Evolutionary conservation across 2,113 vertebrate species (phyloP).

Genomic region (Ceratotherium simum): DNA sequence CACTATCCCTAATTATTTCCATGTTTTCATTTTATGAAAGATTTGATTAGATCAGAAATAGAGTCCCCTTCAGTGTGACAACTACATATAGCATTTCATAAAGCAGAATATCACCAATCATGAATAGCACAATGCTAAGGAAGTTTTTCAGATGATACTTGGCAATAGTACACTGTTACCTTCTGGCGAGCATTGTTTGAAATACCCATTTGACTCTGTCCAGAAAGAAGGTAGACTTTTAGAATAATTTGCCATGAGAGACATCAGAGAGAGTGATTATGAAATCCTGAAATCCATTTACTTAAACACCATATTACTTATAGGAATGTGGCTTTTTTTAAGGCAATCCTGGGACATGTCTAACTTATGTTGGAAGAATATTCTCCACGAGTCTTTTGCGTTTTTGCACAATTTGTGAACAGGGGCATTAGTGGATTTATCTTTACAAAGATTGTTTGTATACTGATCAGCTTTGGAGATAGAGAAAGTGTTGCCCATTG

Average conservation of each 20-base stretch:
- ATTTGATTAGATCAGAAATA: constrained; percentile 76
- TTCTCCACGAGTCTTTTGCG: background rate
- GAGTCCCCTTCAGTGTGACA: constrained; percentile 70
- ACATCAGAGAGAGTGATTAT: background rate
- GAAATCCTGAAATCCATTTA: background rate
- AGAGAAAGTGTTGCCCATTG: background rate
- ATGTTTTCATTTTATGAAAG: constrained; percentile 69
- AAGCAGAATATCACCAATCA: background rate
- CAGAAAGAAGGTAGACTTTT: background rate
- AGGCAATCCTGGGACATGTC: background rate
- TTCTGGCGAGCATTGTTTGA: background rate
- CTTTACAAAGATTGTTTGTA: background rate
- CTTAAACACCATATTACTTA: background rate
- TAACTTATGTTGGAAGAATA: background rate
- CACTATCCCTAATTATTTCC: constrained; percentile 73
- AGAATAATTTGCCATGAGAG: background rate
- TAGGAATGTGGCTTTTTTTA: background rate
- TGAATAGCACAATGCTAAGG: background rate
- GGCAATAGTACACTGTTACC: constrained; percentile 5
- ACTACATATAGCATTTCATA: constrained; percentile 22
- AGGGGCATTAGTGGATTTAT: background rate
- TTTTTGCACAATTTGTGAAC: background rate
- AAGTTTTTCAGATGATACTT: constrained; percentile 56
- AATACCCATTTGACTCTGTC: background rate
- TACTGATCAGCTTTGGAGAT: background rate